These are phyloP conservation scores for Chrysodeixis includens DNA, from an alignment of 2,888 invertebrate genomes.

Conservation along the genomic window DNA sequence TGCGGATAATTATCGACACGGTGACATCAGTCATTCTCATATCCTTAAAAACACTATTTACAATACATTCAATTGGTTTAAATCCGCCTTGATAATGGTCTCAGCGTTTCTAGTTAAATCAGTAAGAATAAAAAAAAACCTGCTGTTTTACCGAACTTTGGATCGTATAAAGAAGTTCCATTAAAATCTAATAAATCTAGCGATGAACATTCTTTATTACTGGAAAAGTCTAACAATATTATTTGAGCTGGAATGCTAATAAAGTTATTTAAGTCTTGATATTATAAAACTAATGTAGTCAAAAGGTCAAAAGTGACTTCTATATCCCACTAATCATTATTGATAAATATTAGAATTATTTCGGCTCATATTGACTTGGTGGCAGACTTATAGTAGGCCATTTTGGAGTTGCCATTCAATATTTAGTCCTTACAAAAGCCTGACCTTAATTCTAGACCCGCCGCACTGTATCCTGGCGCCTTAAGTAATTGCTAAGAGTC, in stretches of 20 bases:
- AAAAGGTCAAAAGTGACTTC: slow-evolving; percentile 2
- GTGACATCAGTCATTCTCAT: slow-evolving; percentile 77
- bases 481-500: slow-evolving; percentile 1
- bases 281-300: slow-evolving; percentile 8
- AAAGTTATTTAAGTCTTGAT: slow-evolving; percentile 9
- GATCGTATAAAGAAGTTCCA: slow-evolving; percentile 51
- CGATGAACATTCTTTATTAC: background rate
- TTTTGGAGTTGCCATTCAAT: background rate
- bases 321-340: background rate
- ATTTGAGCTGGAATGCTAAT: slow-evolving; percentile 8
- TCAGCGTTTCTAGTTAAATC: slow-evolving; percentile 66
- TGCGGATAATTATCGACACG: slow-evolving; percentile 54
- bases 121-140: slow-evolving; percentile 57
- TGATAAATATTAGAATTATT: slow-evolving; percentile 9
- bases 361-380: background rate
- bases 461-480: background rate
- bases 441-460: background rate
- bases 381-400: slow-evolving; percentile 7
- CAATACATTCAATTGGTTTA: slow-evolving; percentile 74
- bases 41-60: slow-evolving; percentile 74
- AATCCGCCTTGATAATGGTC: slow-evolving; percentile 72
- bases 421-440: background rate
- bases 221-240: slow-evolving; percentile 9
- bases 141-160: slow-evolving; percentile 53
- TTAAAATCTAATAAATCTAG: slow-evolving; percentile 11